These are phyloP conservation scores for Eupelmus urozonus DNA, from an alignment of 2,888 invertebrate genomes.

Conservation along the genomic window DNA sequence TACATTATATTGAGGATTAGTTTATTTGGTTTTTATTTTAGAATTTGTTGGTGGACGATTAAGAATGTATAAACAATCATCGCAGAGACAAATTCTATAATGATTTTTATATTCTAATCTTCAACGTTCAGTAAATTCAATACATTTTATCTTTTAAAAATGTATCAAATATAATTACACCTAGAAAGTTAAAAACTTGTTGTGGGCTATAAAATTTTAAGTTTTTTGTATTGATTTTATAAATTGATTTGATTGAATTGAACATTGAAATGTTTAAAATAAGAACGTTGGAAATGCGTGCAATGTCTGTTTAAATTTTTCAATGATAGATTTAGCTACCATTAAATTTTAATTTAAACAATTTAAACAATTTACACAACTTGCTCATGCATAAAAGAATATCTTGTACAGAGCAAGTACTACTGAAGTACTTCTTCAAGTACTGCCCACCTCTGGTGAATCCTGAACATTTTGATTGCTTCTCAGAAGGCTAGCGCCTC, in stretches of 20 bases:
- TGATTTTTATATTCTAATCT: not conserved
- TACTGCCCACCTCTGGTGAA: conserved; percentile 52
- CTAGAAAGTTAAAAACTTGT: too few species aligned
- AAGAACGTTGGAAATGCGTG: too few species aligned
- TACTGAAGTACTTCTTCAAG: conserved; percentile 9
- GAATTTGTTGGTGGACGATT: too few species aligned
- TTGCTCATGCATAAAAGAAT: not conserved
- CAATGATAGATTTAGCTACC: too few species aligned
- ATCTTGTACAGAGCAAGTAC: conserved; percentile 7
- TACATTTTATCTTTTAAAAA: too few species aligned
- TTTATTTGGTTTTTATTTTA: too few species aligned
- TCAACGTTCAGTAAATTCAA: not conserved
- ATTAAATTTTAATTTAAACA: not conserved
- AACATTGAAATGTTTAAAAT: not conserved
- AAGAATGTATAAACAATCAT: not conserved
- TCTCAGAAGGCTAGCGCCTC: conserved; percentile 85
- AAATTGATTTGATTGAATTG: not conserved
- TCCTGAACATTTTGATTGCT: conserved; percentile 79
- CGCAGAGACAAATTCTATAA: not conserved
- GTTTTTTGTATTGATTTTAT: not conserved
- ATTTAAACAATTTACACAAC: not conserved
- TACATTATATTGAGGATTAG: too few species aligned
- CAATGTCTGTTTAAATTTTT: too few species aligned
- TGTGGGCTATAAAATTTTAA: not conserved
- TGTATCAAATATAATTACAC: too few species aligned